A percentile compares a stretch with the other conserved stretches of the same genome.
Evolutionary conservation across 2,113 vertebrate species (phyloP).

Genomic region (Oryzias woworae): DNA sequence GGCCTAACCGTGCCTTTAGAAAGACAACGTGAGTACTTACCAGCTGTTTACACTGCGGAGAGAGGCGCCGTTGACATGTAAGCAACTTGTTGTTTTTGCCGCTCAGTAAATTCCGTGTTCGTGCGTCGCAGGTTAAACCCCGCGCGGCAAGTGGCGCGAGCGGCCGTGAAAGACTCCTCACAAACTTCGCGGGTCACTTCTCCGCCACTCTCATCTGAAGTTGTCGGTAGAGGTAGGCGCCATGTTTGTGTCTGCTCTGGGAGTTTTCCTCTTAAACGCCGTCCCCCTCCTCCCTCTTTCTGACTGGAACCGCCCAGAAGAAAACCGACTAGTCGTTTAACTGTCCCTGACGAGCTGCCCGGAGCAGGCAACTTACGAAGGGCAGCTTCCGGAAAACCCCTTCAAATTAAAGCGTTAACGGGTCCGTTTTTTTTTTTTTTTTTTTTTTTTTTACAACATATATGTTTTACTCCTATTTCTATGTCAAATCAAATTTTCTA

Average conservation of each 20-base stretch:
- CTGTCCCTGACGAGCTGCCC: background rate
- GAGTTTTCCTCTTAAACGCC: constrained; percentile 62
- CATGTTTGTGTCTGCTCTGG: constrained; percentile 76
- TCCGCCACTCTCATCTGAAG: constrained; percentile 62
- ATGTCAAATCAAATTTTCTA: too few relatives aligned
- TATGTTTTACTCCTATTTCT: too few relatives aligned
- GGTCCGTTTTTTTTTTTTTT: too few relatives aligned
- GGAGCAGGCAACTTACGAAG: rapidly evolving
- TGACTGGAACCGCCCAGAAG: constrained; percentile 74
- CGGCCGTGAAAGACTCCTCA: constrained; percentile 5
- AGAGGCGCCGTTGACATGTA: constrained; percentile 74
- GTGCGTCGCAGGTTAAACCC: constrained; percentile 8
- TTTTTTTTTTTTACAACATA: too few relatives aligned
- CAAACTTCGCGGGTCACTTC: constrained; percentile 65
- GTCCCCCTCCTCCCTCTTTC: constrained; percentile 54
- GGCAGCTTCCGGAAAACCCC: background rate
- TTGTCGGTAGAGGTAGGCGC: constrained; percentile 67
- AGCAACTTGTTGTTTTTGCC: constrained; percentile 60
- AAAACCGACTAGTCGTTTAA: constrained; percentile 23
- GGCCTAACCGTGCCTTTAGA: background rate
- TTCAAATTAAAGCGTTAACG: constrained; percentile 35
- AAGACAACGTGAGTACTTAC: constrained; percentile 62
- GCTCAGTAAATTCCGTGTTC: constrained; percentile 40
- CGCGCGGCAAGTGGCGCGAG: background rate
- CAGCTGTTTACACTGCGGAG: constrained; percentile 74